These are phyloP conservation scores for Microhierax caerulescens DNA, from an alignment of 2,797 vertebrate genomes.

Conservation along the genomic window DNA sequence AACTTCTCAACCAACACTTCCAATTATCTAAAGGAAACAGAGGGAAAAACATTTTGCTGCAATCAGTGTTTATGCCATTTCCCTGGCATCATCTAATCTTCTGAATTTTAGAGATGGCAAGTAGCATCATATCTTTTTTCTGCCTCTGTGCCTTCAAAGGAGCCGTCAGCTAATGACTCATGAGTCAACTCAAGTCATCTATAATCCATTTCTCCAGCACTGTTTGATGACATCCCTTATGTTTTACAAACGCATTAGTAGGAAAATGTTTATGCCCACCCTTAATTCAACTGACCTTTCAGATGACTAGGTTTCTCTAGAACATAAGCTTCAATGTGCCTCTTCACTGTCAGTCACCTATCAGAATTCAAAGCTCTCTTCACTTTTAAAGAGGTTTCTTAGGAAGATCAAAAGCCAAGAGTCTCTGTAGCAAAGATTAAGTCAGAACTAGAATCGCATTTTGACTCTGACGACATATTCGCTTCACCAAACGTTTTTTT, in stretches of 20 bases:
- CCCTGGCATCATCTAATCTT: background rate
- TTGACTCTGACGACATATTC: background rate
- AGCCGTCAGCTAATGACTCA: background rate
- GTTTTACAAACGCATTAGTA: slow-evolving; percentile 1
- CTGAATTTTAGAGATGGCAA: background rate
- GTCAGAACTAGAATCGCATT: background rate
- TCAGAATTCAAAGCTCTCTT: slow-evolving; percentile 23
- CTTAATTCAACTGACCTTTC: background rate
- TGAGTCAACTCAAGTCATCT: background rate
- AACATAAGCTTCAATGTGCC: background rate
- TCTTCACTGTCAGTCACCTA: background rate
- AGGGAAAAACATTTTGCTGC: background rate
- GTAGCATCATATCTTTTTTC: background rate
- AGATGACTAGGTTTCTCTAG: background rate
- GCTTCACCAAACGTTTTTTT: background rate
- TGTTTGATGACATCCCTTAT: background rate
- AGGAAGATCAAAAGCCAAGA: slow-evolving; percentile 26
- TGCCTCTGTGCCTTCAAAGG: background rate
- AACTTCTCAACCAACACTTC: background rate
- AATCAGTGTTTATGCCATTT: background rate
- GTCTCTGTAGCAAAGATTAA: background rate
- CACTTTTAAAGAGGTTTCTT: background rate
- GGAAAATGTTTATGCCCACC: background rate
- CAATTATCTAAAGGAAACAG: background rate
- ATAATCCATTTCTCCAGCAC: background rate